Conservation (phyloP, 2,113 vertebrate genomes). For the Paramisgurnus dabryanus region DNA sequence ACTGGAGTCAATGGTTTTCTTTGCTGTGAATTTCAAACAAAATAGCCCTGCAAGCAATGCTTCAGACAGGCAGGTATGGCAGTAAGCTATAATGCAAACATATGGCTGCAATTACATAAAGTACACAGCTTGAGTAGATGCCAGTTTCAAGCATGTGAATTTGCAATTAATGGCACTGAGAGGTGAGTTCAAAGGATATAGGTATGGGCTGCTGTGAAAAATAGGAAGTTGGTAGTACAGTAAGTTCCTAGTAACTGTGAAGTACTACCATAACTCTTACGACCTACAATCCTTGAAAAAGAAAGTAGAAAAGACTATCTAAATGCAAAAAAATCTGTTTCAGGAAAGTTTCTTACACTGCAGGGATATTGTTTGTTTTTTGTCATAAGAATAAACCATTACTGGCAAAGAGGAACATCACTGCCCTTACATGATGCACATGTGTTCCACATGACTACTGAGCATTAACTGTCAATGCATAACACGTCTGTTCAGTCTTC, state of each 20-base stretch:
- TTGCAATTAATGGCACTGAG: slow-evolving; percentile 42
- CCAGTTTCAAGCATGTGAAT: slow-evolving; percentile 51
- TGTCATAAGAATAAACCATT: not conserved
- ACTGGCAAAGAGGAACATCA: not conserved
- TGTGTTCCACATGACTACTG: slow-evolving; percentile 60
- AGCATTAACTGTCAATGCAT: slow-evolving; percentile 52
- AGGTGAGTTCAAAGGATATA: slow-evolving; percentile 48
- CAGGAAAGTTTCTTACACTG: too few relatives aligned
- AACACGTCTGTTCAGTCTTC: slow-evolving; percentile 49
- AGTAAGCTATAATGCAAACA: slow-evolving; percentile 63
- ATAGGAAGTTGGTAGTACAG: slow-evolving; percentile 38
- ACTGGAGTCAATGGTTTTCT: slow-evolving; percentile 21
- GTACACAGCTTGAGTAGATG: slow-evolving; percentile 41
- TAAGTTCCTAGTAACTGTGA: slow-evolving; percentile 9
- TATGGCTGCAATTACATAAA: slow-evolving; percentile 56
- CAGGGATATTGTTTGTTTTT: not conserved
- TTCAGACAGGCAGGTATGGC: slow-evolving; percentile 55
- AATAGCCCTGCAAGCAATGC: slow-evolving; percentile 46
- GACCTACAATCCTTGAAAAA: not conserved
- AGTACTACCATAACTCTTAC: not conserved
- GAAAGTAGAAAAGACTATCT: not conserved
- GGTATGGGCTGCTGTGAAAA: slow-evolving; percentile 34
- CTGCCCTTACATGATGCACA: slow-evolving; percentile 36
- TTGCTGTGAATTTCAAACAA: slow-evolving; percentile 34
- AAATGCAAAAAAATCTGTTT: not conserved